Evolutionary conservation across 1,140 invertebrate genomes (phyloP).

Genomic region (Pogonomyrmex californicus): DNA sequence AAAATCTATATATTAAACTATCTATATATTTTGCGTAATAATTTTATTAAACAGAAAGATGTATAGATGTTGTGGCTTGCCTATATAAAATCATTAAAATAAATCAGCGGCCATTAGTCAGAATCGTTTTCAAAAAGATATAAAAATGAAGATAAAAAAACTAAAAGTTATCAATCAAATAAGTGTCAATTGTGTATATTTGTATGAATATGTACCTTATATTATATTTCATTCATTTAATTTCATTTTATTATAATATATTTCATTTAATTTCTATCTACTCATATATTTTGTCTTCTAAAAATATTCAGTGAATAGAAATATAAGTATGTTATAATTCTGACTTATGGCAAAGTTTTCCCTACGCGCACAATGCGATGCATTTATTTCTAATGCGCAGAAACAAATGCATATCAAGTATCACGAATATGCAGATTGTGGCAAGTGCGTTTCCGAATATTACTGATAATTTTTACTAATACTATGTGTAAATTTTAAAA

Average conservation of each 20-base stretch:
- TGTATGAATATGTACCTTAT: not conserved
- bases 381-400: slow-evolving; percentile 82
- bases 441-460: slow-evolving; percentile 57
- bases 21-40: not conserved
- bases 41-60: slow-evolving; percentile 17
- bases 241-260: not conserved
- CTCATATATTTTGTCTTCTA: not conserved
- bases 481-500: not conserved
- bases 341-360: slow-evolving; percentile 65
- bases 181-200: not conserved
- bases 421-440: slow-evolving; percentile 61
- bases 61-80: slow-evolving; percentile 63
- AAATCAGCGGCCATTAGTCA: slow-evolving; percentile 68
- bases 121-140: slow-evolving; percentile 51
- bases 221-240: not conserved
- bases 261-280: not conserved
- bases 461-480: slow-evolving; percentile 60
- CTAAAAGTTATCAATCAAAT: not conserved
- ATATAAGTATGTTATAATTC: slow-evolving; percentile 46
- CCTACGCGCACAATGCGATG: slow-evolving; percentile 57
- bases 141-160: slow-evolving; percentile 17
- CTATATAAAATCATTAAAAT: slow-evolving; percentile 49
- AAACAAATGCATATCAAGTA: slow-evolving; percentile 75
- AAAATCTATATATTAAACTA: not conserved
- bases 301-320: not conserved